Evolutionary conservation across 2,113 vertebrate species (phyloP), one percentile per base, ranked within the genome.

Genomic region (Anthoscopus minutus): DNA sequence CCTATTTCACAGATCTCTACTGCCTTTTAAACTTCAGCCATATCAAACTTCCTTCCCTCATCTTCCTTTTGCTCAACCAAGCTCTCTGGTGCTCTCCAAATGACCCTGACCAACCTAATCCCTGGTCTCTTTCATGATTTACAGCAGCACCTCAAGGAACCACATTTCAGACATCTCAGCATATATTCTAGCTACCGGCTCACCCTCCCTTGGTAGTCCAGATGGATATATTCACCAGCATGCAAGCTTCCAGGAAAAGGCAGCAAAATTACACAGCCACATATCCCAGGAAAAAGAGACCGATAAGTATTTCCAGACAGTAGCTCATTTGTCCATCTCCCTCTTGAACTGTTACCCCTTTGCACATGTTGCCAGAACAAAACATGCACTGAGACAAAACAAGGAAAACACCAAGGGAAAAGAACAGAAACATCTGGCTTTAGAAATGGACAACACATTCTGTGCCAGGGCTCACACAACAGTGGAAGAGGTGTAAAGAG

Each of bases 41-140:
- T 82, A 81, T 89, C 65, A 76, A 16, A 92, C 91, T 97, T 97
- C 97, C 86, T 78, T 98, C 81, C 35, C 37, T 69, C 95, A 96
- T 92, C 91, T 97, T 96, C 83, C 88, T 96, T 96, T 96, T 94
- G 96, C 90, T 80, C 95, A 97, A 5, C 8, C 24, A 88, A 84
- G n/a, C 31, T 62, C 72, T 62, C 40, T 74, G 16, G 40, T 64
- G 10, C 18, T 22, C 37, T 78, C 37, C 42, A 62, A 25, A 54
- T 21, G 13, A 69, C 14, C 15, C 24, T 23, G 23, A 83, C 40
- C n/a, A 70, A 33, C 9, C 4, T 18, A 62, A 61, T 47, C 11
- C 10, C n/a, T 19, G 27, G 15, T 67, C 38, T 37, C 30, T 65
- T 50, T 37, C 33, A 45, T 14, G n/a, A 88, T 40, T 54, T 30